Evolutionary conservation across 2,797 vertebrate genomes (phyloP), one percentile per base, ranked within the genome.

Genomic region (Centropyge bicolor): DNA sequence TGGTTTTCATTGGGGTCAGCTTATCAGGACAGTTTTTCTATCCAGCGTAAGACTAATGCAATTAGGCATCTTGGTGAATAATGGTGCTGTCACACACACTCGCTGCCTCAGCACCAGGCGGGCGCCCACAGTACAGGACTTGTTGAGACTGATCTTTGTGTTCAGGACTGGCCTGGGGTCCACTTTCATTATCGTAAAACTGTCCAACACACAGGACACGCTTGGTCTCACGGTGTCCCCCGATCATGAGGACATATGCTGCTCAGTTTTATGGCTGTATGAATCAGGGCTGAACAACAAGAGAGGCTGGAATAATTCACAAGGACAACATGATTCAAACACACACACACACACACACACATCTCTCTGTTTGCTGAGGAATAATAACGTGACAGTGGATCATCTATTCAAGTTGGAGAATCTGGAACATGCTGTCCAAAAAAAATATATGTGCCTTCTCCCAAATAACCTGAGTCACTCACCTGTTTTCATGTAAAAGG

Each of bases 61-160:
- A 92, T 93, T 93, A 92, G 74, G 80, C 82, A 70, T 90, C 74
- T 76, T 86, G 81, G 85, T 94, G 92, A 95, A 94, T 93, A 92
- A 94, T 93, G 89, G 89, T 88, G 86, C 92, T 93, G 93, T 94
- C 94, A 93, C 89, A 90, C 88, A 86, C 84, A 91, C 81, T 84
- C 89, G 91, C 92, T 94, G 91, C 86, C 88, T 94, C 93, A 94
- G 94, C 93, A 93, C 76, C 89, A 27, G 79, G 74, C 88, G 77
- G 86, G 86, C 91, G 85, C 94, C 88, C 91, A 91, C 93, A 89
- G 84, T 71, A 81, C 88, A 60, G 31, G 86, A 88, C 89, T 91
- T 89, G 83, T 86, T 88, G 87, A 92, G 89, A 89, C 86, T 78
- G 84, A 88, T 90, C 91, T 89, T 83, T 92, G 91, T 94, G 89